These are phyloP conservation scores for Caradrina clavipalpis DNA, from an alignment of 2,888 invertebrate genomes.

Conservation along the genomic window DNA sequence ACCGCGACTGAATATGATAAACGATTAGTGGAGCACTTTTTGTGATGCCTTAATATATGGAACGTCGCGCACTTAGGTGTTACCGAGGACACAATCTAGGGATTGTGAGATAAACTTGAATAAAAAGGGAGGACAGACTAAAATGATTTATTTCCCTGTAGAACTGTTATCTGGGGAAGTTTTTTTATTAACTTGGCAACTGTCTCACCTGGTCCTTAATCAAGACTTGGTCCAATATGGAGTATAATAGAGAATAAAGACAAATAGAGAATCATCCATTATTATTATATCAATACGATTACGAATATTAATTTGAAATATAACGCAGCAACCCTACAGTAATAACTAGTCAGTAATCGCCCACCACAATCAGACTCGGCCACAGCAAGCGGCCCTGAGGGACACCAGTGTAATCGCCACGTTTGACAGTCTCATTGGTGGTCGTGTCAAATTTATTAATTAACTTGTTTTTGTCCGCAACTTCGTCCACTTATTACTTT, in stretches of 20 bases:
- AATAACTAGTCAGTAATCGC: slow-evolving; percentile 25
- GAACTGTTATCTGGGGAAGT: neutral
- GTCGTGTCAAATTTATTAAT: slow-evolving; percentile 36
- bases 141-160: no score
- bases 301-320: neutral
- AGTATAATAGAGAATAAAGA: no score
- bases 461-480: neutral
- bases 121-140: neutral
- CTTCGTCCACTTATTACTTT: neutral
- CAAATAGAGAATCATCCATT: no score
- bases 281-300: neutral
- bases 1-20: slow-evolving; percentile 57
- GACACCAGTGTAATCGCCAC: slow-evolving; percentile 40
- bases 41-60: slow-evolving; percentile 49
- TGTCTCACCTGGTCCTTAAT: slow-evolving; percentile 3
- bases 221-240: neutral
- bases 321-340: slow-evolving; percentile 7
- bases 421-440: slow-evolving; percentile 29
- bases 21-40: slow-evolving; percentile 58
- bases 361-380: slow-evolving; percentile 31
- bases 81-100: slow-evolving; percentile 23
- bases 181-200: neutral
- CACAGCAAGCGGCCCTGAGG: slow-evolving; percentile 38
- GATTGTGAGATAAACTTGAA: slow-evolving; percentile 4
- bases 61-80: slow-evolving; percentile 32